Evolutionary conservation across 1,140 invertebrate species (phyloP).

Genomic region (Patella vulgata): DNA sequence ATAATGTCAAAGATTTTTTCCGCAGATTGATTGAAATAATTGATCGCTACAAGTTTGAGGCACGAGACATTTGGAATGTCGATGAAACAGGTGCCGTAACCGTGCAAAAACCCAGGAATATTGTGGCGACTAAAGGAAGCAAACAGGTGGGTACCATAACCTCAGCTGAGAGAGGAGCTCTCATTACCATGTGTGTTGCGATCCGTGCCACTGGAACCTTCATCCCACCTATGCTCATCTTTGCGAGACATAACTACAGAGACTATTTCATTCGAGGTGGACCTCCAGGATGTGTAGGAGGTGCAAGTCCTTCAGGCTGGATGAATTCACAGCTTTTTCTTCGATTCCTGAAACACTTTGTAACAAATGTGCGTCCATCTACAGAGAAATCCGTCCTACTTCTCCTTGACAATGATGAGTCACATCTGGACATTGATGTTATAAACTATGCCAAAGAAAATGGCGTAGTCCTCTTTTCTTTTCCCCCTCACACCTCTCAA

Average conservation of each 20-base stretch:
- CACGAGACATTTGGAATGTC: slow-evolving; percentile 65
- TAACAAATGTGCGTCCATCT: slow-evolving; percentile 49
- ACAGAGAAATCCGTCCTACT: slow-evolving; percentile 34
- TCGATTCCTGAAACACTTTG: slow-evolving; percentile 65
- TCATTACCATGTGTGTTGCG: slow-evolving; percentile 41
- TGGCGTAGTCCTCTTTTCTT: slow-evolving; percentile 32
- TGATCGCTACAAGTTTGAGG: slow-evolving; percentile 7
- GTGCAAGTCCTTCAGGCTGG: slow-evolving; percentile 24
- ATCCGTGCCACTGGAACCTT: slow-evolving; percentile 40
- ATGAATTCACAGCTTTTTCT: slow-evolving; percentile 23
- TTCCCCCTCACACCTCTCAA: slow-evolving; percentile 47
- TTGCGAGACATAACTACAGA: slow-evolving; percentile 42
- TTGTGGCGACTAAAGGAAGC: slow-evolving; percentile 63
- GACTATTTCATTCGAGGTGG: slow-evolving; percentile 63
- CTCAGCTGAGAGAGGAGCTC: slow-evolving; percentile 64
- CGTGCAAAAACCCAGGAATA: slow-evolving; percentile 65
- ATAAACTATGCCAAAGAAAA: slow-evolving; percentile 39
- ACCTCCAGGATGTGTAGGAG: slow-evolving; percentile 23
- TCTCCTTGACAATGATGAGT: slow-evolving; percentile 35
- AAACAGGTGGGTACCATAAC: slow-evolving; percentile 66
- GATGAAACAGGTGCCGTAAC: slow-evolving; percentile 69
- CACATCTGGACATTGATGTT: slow-evolving; percentile 38
- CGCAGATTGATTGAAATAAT: slow-evolving; percentile 47
- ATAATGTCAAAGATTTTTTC: slow-evolving; percentile 62
- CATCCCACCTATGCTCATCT: slow-evolving; percentile 51